These are phyloP conservation scores for Trochalopteron elliotii DNA, from an alignment of 2,113 vertebrate genomes.

Conservation along the genomic window DNA sequence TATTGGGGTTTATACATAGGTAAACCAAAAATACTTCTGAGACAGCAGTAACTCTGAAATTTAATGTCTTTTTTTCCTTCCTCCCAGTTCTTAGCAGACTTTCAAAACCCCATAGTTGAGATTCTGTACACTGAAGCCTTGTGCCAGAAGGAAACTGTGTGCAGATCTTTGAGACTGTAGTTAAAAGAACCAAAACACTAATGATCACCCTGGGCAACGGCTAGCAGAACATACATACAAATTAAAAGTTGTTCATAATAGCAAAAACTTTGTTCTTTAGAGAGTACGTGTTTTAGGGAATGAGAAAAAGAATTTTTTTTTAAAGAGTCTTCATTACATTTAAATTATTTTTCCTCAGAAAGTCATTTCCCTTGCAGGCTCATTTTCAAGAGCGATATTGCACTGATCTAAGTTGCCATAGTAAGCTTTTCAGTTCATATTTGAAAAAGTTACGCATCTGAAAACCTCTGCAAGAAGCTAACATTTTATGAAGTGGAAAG, in stretches of 20 bases:
- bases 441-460: not conserved
- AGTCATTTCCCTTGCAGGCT: not conserved
- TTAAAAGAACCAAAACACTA: not conserved
- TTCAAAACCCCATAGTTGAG: not conserved
- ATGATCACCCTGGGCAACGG: not conserved
- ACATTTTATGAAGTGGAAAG: not conserved
- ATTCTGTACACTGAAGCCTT: not conserved
- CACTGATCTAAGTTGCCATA: not conserved
- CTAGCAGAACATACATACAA: not conserved
- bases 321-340: not conserved
- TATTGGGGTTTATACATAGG: not conserved
- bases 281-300: not conserved
- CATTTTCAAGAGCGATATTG: not conserved
- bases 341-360: constrained; percentile 1
- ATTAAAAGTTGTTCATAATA: not conserved
- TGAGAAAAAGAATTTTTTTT: not conserved
- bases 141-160: not conserved
- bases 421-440: not conserved
- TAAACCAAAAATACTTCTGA: not conserved
- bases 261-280: not conserved
- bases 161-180: not conserved
- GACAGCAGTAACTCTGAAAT: not conserved
- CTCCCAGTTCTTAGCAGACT: not conserved
- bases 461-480: not conserved
- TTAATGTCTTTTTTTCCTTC: not conserved